A percentile compares a stretch with the other conserved stretches of the same genome.
Evolutionary conservation across 2,113 vertebrate genomes (phyloP).

Genomic region (Alexandromys fortis): DNA sequence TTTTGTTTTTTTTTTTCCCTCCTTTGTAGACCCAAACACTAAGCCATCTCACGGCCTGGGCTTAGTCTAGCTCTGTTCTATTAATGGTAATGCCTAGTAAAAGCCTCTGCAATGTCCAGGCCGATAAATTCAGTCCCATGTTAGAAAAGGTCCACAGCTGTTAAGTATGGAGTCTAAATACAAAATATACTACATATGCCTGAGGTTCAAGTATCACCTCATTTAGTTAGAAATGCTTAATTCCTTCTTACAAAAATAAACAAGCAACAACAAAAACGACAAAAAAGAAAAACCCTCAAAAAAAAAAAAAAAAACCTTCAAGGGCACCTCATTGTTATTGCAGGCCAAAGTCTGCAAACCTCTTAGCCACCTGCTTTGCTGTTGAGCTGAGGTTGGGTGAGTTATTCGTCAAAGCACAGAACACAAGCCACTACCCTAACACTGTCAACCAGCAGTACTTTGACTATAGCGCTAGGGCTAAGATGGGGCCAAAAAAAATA

Average conservation of each 20-base stretch:
- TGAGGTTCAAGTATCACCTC: not conserved
- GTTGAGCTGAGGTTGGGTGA: constrained; percentile 2
- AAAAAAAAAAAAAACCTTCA: not conserved
- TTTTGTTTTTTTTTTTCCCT: constrained; percentile 40
- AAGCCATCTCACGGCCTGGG: not conserved
- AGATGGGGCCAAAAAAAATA: constrained; percentile 47
- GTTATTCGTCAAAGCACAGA: constrained; percentile 55
- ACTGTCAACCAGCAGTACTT: not conserved
- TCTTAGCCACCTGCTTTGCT: not conserved
- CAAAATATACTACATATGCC: not conserved
- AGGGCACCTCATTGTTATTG: not conserved
- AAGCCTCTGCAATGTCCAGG: not conserved
- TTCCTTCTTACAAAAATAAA: not conserved
- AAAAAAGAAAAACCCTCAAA: not conserved
- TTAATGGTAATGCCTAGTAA: not conserved
- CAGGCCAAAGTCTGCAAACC: not conserved
- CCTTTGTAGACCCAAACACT: not conserved
- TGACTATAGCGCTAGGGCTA: constrained; percentile 19
- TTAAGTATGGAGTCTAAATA: not conserved
- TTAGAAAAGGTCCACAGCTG: not conserved
- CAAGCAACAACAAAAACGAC: not conserved
- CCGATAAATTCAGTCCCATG: constrained; percentile 17
- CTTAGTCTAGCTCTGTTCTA: not conserved
- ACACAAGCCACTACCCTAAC: constrained; percentile 46
- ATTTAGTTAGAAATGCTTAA: constrained; percentile 1